Evolutionary conservation across 2,113 vertebrate genomes (phyloP), one percentile per base, ranked within the genome.

Genomic region (Turdus rufiventris): DNA sequence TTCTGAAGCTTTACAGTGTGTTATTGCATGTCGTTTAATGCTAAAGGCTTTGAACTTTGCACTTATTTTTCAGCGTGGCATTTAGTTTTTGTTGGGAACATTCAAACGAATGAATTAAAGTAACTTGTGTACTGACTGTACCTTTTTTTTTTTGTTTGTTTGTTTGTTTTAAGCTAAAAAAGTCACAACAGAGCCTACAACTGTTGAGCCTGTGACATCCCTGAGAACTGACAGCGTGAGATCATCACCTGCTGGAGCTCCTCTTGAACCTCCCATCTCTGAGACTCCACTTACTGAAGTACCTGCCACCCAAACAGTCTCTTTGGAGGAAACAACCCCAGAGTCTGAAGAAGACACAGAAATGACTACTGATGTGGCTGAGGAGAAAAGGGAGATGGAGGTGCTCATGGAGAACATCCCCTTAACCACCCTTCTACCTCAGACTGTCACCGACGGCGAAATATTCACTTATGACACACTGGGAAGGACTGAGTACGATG

Each of bases 101-200:
- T 56, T 68, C 42, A 82, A 57, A 50, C 5, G 18, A 16, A 83
- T 17, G 18, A 88, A 43, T 42, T 33, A 40, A 82, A 68, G 10
- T 57, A 70, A 26, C 10, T 81, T 83, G 31, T 91, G 57, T 62
- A 77, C 80, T 97, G 53, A 96, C 84, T 93, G 78, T 17, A 8
- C 17, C 14, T 47, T 92, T 87, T 93, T 80, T 20, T 29, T 89
- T 93, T 93, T 97, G 4, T 5, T n/a, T n/a, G n/a, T 38, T 21
- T 92, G 84, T 90, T 84, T 11, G 26, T 18, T 95, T 95, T 91
- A 97, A 98, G 98, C 93, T 95, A 98, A 98, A 97, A 97, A 97
- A 97, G 80, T 98, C 71, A 15, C 97, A 94, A 73, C 98, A 93
- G 98, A 98, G 78, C 74, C 97, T 76, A 94, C 97, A 38, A 98